Percentiles rank a stretch among this genome's conserved stretches.
Conservation (phyloP, 2,797 vertebrate genomes). For the Melanotaenia maccullochi region DNA sequence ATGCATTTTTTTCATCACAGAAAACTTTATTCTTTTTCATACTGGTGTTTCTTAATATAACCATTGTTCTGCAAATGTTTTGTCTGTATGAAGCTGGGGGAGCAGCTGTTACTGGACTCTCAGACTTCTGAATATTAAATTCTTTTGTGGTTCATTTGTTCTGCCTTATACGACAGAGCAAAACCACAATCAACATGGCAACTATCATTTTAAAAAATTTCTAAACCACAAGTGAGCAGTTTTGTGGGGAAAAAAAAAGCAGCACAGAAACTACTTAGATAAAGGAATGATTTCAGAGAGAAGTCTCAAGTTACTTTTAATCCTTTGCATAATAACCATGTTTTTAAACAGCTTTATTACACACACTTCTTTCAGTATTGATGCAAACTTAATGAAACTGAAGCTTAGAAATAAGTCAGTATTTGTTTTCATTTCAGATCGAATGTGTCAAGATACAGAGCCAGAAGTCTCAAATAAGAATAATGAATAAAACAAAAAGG, state of each 20-base stretch:
- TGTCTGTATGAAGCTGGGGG: neutral
- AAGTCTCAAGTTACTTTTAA: constrained; percentile 2
- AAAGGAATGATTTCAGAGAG: neutral
- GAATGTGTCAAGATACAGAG: neutral
- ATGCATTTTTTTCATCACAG: neutral
- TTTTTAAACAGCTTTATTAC: neutral
- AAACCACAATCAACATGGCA: neutral
- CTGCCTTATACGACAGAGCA: neutral
- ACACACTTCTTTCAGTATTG: neutral
- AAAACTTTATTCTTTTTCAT: neutral
- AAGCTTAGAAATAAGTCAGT: neutral
- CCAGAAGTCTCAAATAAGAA: neutral
- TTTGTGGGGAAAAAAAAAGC: neutral
- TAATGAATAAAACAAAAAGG: neutral
- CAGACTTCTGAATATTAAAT: neutral
- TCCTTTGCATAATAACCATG: neutral
- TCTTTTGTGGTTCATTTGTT: neutral
- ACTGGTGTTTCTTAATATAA: neutral
- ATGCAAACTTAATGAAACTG: neutral
- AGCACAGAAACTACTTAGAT: neutral
- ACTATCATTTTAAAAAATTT: neutral
- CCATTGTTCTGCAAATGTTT: neutral
- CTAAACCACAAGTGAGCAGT: neutral
- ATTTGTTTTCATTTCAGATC: neutral
- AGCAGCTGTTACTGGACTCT: neutral